Evolutionary conservation across 2,113 vertebrate genomes (phyloP), one percentile per base, ranked within the genome.

Genomic region (Ochotona curzoniae): DNA sequence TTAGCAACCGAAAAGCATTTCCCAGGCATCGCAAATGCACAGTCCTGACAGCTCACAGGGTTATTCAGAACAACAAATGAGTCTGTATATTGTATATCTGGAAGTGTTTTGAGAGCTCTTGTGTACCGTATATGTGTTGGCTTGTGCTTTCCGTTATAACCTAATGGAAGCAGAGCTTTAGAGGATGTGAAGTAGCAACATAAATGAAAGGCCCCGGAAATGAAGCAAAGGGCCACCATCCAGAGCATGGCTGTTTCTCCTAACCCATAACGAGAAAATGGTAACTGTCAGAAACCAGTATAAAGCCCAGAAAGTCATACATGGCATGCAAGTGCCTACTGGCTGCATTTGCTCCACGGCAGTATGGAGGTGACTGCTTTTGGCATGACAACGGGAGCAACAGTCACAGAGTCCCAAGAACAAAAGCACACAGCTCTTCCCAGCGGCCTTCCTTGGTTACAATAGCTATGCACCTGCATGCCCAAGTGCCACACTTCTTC

Each of bases 341-440:
- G 32, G 3, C n/a, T 66, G 5, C 18, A 70, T 28, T 12, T 20
- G 44, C 63, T 86, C 60, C 44, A 20, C 10, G 21, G 84, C 18
- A 7, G 17, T 49, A 49, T 12, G 61, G 49, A 83, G 61, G 13
- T n/a, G 12, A 8, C 32, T 23, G 38, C 25, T 71, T 35, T 90
- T 70, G 66, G 75, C 44, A 70, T 26, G 26, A 44, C n/a, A 91
- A 75, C 13, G n/a, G 25, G 1, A 30, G 30, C 25, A 64, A 51
- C 4, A 57, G 30, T 12, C 67, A 49, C 11, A 30, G 38, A 0
- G 25, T 5, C 26, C 70, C 2, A 88, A 17, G 44, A 66, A 35
- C 4, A 26, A 67, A 47, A 75, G 30, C 1, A 28, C 13, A 25
- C 14, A 0, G 54, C 8, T n/a, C 26, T 1, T 7, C 1, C 6